These are phyloP conservation scores for Eupsittula cactorum DNA, from an alignment of 2,113 vertebrate species.

Conservation along the genomic window DNA sequence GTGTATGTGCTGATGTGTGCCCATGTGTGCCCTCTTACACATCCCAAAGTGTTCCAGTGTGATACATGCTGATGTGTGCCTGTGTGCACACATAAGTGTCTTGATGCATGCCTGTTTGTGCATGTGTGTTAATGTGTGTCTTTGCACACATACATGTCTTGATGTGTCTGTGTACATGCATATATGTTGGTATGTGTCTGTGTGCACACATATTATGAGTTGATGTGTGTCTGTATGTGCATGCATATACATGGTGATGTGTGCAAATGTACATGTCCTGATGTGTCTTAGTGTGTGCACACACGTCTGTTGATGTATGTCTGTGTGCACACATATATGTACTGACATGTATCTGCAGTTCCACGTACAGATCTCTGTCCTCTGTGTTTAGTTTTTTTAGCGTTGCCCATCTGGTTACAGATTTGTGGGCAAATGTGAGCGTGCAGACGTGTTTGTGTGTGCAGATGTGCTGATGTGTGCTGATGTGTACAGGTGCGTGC, in stretches of 20 bases:
- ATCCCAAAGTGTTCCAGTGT: no score
- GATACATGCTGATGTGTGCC: neutral
- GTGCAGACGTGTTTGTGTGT: neutral
- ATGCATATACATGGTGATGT: fast-evolving
- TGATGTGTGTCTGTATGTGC: neutral
- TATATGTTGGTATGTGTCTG: neutral
- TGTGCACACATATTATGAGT: fast-evolving
- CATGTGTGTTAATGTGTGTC: neutral
- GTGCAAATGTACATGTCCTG: neutral
- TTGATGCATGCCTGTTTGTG: neutral
- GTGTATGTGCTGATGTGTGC: fast-evolving
- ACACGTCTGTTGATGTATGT: neutral
- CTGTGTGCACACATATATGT: no score
- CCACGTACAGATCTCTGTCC: fast-evolving
- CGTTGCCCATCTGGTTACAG: neutral
- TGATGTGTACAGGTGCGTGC: neutral
- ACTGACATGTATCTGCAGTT: neutral
- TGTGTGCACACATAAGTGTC: neutral
- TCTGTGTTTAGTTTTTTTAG: fast-evolving
- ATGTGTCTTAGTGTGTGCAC: neutral
- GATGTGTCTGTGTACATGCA: no score
- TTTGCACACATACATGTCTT: neutral
- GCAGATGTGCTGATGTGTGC: neutral
- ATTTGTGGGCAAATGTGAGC: fast-evolving
- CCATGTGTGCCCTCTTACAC: neutral